Conservation (phyloP, 1,140 invertebrate genomes). For the Cydia fagiglandana region DNA sequence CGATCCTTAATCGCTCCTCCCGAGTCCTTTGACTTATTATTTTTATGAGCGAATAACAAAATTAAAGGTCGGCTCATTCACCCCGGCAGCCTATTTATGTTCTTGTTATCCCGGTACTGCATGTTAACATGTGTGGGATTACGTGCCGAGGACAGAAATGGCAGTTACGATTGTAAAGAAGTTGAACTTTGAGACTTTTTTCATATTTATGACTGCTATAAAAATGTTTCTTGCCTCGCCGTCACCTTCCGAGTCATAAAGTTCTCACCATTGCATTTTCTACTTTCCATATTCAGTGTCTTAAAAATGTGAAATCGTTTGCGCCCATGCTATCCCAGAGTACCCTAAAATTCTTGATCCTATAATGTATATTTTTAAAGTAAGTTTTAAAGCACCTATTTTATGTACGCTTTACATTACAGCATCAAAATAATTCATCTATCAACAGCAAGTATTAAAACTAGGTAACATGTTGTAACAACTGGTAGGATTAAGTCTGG, state of each 20-base stretch:
- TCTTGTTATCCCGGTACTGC: constrained; percentile 48
- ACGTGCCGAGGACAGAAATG: neutral
- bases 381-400: too few species aligned
- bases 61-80: constrained; percentile 53
- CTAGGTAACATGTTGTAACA: too few species aligned
- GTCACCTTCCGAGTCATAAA: neutral
- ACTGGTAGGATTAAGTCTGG: too few species aligned
- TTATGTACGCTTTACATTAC: too few species aligned
- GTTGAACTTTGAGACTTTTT: neutral
- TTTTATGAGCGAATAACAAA: constrained; percentile 56
- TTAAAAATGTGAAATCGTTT: too few species aligned
- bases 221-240: constrained; percentile 11
- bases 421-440: too few species aligned
- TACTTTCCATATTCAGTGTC: neutral
- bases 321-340: too few species aligned
- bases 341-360: too few species aligned
- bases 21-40: constrained; percentile 57
- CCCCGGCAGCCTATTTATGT: constrained; percentile 62
- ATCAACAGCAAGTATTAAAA: too few species aligned
- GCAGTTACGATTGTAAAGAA: neutral
- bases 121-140: constrained; percentile 15
- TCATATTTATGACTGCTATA: constrained; percentile 15
- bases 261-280: neutral
- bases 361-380: too few species aligned
- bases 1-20: constrained; percentile 53